These are phyloP conservation scores for Paramormyrops kingsleyae DNA, from an alignment of 2,113 vertebrate species.

Conservation along the genomic window DNA sequence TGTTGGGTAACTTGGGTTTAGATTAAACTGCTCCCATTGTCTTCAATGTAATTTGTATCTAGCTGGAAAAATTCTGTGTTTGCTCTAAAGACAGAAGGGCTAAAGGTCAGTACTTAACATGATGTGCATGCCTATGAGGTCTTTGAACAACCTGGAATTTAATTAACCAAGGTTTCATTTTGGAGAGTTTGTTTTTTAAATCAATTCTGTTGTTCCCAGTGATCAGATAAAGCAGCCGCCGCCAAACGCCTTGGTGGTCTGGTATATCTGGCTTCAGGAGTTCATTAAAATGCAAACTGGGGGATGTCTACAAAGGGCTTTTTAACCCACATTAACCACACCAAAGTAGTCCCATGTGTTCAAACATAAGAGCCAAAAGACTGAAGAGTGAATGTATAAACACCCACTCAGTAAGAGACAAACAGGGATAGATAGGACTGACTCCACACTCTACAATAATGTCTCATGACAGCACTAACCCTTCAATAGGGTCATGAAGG, in stretches of 20 bases:
- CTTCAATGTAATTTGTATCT: neutral
- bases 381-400: neutral
- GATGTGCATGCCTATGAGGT: neutral
- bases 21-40: neutral
- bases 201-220: neutral
- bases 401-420: neutral
- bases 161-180: constrained; percentile 19
- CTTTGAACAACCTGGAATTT: constrained; percentile 21
- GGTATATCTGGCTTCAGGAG: neutral
- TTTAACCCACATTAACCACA: neutral
- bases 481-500: neutral
- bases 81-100: neutral
- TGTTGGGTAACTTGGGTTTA: neutral
- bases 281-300: neutral
- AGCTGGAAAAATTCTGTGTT: neutral
- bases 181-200: neutral
- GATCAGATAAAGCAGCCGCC: neutral
- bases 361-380: neutral
- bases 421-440: neutral
- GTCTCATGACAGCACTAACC: neutral
- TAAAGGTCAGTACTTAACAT: constrained; percentile 23
- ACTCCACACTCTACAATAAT: neutral
- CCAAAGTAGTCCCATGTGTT: neutral
- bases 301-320: neutral
- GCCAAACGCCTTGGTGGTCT: neutral